Evolutionary conservation across 2,888 invertebrate genomes (phyloP), one percentile per base, ranked within the genome.

Genomic region (Osmoderma eremita): DNA sequence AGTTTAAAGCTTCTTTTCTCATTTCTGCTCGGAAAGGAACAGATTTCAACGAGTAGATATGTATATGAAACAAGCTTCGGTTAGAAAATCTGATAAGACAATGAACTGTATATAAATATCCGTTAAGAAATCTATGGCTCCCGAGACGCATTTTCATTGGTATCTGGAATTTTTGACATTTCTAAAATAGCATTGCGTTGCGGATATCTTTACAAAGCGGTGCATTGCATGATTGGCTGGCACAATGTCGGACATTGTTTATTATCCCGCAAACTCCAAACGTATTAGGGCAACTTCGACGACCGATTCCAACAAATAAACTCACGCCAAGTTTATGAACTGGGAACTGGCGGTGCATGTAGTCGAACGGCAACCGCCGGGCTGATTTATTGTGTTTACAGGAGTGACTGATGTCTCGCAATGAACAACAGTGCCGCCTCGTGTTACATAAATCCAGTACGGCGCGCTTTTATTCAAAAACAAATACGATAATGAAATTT

Each of bases 401-500:
- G 75, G 78, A 76, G 77, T 81, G 81, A 81, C 75, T 79, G 80
- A 81, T 79, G 79, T 79, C 70, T 79, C 78, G 80, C 79, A 76
- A 79, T 78, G 76, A 81, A 81, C 81, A 81, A 81, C 81, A 80
- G 79, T 76, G 78, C 78, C 45, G 58, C 79, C 79, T 79, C 79
- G 80, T 80, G 80, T 80, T 80, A 78, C 78, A 81, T 81, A 80
- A 81, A 81, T 80, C 77, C 75, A 71, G 63, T 58, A 62, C 66
- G 67, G 69, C 53, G 63, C 41, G 41, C 58, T 61, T 62, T 67
- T 30, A 45, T 45, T 61, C 45, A 61, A 61, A 61, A 45, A 45
- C 30, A 24, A 58, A 42, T 17, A 24, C 24, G 17, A 24, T 42
- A 22, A 45, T 42, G 17, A 53, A 38, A 53, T 53, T 53, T 53